Percentiles rank a stretch among this genome's conserved stretches.
phyloP scores from a whole-genome alignment of 2,113 vertebrate species.

The Phaetusa simplex region DNA sequence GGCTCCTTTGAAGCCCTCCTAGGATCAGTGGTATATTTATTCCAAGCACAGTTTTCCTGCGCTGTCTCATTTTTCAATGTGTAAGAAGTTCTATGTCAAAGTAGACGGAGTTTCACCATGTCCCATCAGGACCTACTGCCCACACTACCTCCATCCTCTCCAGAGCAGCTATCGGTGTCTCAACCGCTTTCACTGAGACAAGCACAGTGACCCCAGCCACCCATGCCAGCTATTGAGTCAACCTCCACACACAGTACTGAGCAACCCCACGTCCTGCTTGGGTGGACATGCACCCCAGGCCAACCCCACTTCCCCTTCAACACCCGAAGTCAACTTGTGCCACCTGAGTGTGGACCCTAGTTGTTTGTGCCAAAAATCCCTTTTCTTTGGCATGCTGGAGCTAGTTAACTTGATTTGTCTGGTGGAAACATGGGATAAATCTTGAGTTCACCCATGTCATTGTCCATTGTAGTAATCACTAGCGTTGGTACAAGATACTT shows the following conservation, averaged over 20 bases:
- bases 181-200: neutral
- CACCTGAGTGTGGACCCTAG: neutral
- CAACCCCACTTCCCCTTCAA: neutral
- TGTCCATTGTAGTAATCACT: neutral
- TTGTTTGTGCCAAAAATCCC: neutral
- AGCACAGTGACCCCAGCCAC: neutral
- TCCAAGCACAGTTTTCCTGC: neutral
- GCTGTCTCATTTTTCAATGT: neutral
- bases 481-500: neutral
- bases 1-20: constrained; percentile 23
- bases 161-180: neutral
- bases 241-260: neutral
- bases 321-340: no score
- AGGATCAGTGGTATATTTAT: constrained; percentile 1
- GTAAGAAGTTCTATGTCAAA: neutral
- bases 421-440: neutral
- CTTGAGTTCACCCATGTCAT: neutral
- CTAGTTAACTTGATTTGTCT: neutral
- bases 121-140: neutral
- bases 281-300: accelerated
- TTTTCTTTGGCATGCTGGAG: neutral
- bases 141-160: neutral
- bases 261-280: neutral
- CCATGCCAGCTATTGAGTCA: accelerated
- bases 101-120: neutral